Evolutionary conservation across 1,140 invertebrate genomes (phyloP).

Genomic region (Whitmania pigra): DNA sequence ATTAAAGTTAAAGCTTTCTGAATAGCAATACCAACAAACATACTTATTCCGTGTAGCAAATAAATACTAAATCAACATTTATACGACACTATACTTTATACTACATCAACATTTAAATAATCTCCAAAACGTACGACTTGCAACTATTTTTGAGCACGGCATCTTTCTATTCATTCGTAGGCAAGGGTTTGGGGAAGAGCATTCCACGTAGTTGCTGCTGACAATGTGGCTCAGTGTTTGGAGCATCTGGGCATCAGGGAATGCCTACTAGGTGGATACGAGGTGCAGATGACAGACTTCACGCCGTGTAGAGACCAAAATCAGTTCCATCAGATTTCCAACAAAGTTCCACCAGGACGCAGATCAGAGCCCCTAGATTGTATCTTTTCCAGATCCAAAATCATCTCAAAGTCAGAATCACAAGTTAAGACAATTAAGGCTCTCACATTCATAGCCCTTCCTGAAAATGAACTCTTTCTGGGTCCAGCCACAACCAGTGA

Average conservation of each 20-base stretch:
- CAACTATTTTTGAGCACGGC: neutral
- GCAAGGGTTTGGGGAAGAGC: conserved; percentile 70
- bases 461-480: conserved; percentile 59
- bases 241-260: conserved; percentile 74
- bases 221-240: conserved; percentile 57
- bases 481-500: conserved; percentile 54
- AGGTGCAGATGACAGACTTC: conserved; percentile 24
- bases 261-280: conserved; percentile 48
- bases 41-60: neutral
- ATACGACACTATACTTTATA: too few species aligned
- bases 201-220: conserved; percentile 59
- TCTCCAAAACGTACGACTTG: neutral
- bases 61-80: neutral
- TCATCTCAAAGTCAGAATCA: neutral
- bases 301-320: neutral
- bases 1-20: too few species aligned
- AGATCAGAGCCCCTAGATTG: neutral
- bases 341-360: neutral
- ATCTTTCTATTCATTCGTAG: conserved; percentile 2
- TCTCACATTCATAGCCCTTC: conserved; percentile 57
- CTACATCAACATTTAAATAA: neutral
- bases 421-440: neutral
- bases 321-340: neutral
- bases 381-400: conserved; percentile 15
- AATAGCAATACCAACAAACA: too few species aligned